These are phyloP conservation scores for Pseudochromis fuscus DNA, from an alignment of 2,797 vertebrate species.

Conservation along the genomic window DNA sequence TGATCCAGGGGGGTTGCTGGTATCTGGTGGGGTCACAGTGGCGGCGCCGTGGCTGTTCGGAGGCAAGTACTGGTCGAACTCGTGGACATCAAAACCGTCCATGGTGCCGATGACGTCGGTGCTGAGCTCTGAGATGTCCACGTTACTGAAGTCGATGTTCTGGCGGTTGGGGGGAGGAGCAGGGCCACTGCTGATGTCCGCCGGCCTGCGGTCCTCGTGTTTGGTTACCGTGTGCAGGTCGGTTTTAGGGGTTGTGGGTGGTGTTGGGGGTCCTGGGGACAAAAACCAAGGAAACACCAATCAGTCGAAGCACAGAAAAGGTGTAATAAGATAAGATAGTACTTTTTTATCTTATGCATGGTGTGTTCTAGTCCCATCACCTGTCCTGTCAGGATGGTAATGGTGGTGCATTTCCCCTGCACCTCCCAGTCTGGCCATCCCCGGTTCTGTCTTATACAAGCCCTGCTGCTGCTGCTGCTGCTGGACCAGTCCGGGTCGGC, in stretches of 20 bases:
- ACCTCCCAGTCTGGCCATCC: slow-evolving; percentile 71
- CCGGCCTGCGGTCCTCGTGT: slow-evolving; percentile 84
- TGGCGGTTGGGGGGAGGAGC: slow-evolving; percentile 79
- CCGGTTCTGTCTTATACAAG: slow-evolving; percentile 64
- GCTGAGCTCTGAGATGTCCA: slow-evolving; percentile 94
- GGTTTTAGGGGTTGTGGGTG: slow-evolving; percentile 91
- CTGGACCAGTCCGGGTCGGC: slow-evolving; percentile 82
- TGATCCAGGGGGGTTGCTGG: slow-evolving; percentile 69
- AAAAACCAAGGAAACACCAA: neutral
- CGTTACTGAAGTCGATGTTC: slow-evolving; percentile 95
- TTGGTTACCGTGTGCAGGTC: slow-evolving; percentile 86
- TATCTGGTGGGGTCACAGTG: slow-evolving; percentile 69
- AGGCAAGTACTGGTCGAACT: slow-evolving; percentile 93
- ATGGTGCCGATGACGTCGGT: slow-evolving; percentile 93
- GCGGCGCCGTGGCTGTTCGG: slow-evolving; percentile 78
- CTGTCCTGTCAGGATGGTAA: slow-evolving; percentile 83
- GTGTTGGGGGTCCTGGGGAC: slow-evolving; percentile 89
- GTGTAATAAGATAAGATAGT: rapidly evolving
- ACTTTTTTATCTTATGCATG: no score
- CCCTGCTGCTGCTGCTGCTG: slow-evolving; percentile 67
- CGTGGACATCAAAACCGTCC: slow-evolving; percentile 91
- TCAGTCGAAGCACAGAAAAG: neutral
- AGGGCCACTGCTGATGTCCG: slow-evolving; percentile 64
- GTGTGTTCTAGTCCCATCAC: slow-evolving; percentile 31
- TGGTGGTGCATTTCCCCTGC: slow-evolving; percentile 82